Base-by-base conservation (phyloP, 1,140 invertebrate species). In the Hylaeus anthracinus region DNA sequence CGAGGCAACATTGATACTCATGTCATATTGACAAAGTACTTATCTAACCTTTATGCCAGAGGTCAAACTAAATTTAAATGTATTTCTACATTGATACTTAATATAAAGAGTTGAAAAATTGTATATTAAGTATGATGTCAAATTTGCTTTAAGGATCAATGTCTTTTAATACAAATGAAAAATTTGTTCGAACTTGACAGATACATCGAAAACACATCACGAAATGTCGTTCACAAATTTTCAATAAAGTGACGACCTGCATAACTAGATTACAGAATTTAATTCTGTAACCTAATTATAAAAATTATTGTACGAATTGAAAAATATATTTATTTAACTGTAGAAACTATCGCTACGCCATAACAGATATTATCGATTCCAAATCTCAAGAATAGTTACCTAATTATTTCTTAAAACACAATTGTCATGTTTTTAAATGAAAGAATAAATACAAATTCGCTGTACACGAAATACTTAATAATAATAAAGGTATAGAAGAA, bases 51-150 rank as follows among this genome's bases (percentile, higher is more conserved):
- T 2, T 51, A 51, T 75, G 41, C 1, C 55, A 81, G 9, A 56
- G 66, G 56, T 88, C 69, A 77, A 85, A 86, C 61, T 43, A 83
- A 61, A 72, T 78, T 61, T 64, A 60, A 37, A 56, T 5, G n/a
- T 58, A 51, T 65, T 39, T 51, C 37, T 70, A 55, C 56, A 72
- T 9, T 12, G 1, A n/a, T 2, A 26, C 1, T 60, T 70, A 64
- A 55, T 39, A 65, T 26, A 12, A 43, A 9, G 1, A 64, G 5
- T 39, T 41, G 55, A 56, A 45, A 51, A 8, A 61, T 71, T 63
- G 1, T 12, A 2, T 37, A 26, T 39, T 12, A 5, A 1, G 0
- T 45, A 43, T 55, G 43, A 15, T 5, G 15, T 60, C 5, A 6
- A 1, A 51, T 78, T 1, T 45, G 3, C 53, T 43, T 10, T 26